Evolutionary conservation across 2,888 invertebrate genomes (phyloP).

Genomic region (Trachelus iudaicus): DNA sequence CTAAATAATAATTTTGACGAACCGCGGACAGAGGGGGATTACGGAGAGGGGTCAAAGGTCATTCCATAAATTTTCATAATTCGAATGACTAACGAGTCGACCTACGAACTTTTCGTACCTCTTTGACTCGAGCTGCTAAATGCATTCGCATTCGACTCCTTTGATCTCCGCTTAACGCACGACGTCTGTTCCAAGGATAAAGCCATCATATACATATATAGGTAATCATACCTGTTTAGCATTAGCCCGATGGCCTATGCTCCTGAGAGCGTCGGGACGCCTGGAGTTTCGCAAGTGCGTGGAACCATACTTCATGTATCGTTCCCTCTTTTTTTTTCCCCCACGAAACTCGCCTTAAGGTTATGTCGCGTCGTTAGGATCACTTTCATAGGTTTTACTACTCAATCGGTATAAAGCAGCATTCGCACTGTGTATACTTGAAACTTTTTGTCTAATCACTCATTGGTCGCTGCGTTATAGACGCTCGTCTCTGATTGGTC

Average conservation of each 20-base stretch:
- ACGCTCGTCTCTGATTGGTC: background rate
- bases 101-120: background rate
- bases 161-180: slow-evolving; percentile 4
- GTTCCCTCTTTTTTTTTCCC: background rate
- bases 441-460: background rate
- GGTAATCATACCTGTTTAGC: slow-evolving; percentile 27
- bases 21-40: no score
- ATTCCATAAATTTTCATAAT: background rate
- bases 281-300: background rate
- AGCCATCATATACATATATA: slow-evolving; percentile 21
- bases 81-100: background rate
- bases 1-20: background rate
- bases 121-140: background rate
- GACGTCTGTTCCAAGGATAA: slow-evolving; percentile 40
- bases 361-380: background rate
- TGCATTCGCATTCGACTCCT: background rate
- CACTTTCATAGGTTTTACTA: background rate
- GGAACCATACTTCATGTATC: background rate
- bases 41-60: background rate
- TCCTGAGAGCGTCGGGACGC: no score
- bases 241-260: slow-evolving; percentile 13
- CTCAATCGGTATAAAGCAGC: background rate
- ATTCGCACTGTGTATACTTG: background rate
- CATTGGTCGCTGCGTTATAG: background rate
- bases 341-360: background rate